Evolutionary conservation across 2,888 invertebrate genomes (phyloP).

Genomic region (Temnothorax ravouxi): DNA sequence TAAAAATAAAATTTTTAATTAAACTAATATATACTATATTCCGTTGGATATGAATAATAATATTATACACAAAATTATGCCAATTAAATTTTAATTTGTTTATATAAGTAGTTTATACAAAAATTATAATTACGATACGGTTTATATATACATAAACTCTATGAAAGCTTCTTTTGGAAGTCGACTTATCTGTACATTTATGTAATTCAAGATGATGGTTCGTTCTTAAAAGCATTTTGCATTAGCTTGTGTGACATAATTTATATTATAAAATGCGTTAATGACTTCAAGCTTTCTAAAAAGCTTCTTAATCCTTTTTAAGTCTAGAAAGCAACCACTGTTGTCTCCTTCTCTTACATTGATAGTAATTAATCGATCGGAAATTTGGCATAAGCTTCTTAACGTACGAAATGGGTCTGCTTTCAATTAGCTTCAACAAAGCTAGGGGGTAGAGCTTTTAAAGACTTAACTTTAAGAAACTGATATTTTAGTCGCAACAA

Average conservation of each 20-base stretch:
- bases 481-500: slow-evolving; percentile 33
- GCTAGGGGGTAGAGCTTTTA: slow-evolving; percentile 22
- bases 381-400: slow-evolving; percentile 68
- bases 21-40: not conserved
- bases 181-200: not conserved
- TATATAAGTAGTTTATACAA: not conserved
- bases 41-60: not conserved
- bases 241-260: not conserved
- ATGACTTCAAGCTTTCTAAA: slow-evolving; percentile 7
- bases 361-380: slow-evolving; percentile 68
- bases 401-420: slow-evolving; percentile 63
- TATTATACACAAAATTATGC: not conserved
- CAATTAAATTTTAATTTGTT: not conserved
- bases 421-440: slow-evolving; percentile 65
- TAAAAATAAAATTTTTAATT: not conserved
- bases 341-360: slow-evolving; percentile 61
- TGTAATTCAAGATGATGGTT: not conserved
- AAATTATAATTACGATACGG: not conserved
- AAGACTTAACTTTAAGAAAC: slow-evolving; percentile 23
- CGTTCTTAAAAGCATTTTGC: not conserved
- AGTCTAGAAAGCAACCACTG: slow-evolving; percentile 37
- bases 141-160: not conserved
- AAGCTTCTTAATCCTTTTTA: slow-evolving; percentile 27
- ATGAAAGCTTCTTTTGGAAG: not conserved
- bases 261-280: slow-evolving; percentile 14